Conservation (phyloP, 2,113 vertebrate species). For the Ploceus nigricollis region DNA sequence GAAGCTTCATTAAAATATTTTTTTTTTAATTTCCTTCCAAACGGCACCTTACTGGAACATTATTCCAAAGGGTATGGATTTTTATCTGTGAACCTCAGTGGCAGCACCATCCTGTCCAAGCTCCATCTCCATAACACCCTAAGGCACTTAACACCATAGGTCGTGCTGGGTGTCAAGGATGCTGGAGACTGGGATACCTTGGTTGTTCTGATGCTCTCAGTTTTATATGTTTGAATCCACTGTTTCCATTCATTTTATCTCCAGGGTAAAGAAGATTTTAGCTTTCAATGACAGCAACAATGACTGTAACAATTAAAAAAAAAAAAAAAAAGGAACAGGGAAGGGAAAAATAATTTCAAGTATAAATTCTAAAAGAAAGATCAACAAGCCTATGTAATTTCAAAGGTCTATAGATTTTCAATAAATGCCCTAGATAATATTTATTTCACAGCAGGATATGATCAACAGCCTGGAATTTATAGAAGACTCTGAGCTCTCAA, state of each 20-base stretch:
- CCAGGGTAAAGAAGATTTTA: neutral
- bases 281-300: neutral
- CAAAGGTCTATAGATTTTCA: conserved; percentile 16
- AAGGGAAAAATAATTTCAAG: neutral
- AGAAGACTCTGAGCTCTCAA: neutral
- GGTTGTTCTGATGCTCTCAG: neutral
- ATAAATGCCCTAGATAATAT: neutral
- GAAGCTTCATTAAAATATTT: neutral
- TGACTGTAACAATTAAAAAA: neutral
- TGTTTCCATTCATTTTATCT: neutral
- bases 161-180: neutral
- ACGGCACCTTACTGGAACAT: neutral
- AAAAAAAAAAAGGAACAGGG: neutral
- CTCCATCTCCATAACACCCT: neutral
- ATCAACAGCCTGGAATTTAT: conserved; percentile 12
- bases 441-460: neutral
- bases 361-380: neutral
- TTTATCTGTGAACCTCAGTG: neutral
- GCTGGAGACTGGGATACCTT: neutral
- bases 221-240: neutral
- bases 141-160: neutral
- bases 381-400: neutral
- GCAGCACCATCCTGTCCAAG: neutral
- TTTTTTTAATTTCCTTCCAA: neutral
- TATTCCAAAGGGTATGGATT: neutral